Base-by-base conservation (phyloP, 2,797 vertebrate genomes). In the Champsocephalus esox region DNA sequence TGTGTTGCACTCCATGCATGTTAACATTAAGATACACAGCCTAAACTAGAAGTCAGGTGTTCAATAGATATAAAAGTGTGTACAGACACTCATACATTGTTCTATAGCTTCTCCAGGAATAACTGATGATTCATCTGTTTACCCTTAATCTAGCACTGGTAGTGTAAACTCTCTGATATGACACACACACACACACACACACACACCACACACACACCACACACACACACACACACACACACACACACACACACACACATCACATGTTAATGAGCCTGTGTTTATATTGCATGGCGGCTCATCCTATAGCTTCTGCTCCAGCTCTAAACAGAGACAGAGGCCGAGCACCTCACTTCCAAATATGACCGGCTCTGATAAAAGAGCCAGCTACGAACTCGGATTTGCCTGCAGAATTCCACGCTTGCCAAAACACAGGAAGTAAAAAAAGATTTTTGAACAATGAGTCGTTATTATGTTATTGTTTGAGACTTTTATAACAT, bases 281-380 rank as follows among this genome's bases (percentile, higher is more conserved):
- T 85, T 87, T 82, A 84, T 71, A 14, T 43, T 70, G 48, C n/a
- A 24, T 38, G 44, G 55, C 21, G 56, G 48, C 48, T 81, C 55
- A 44, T 81, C 66, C 66, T 73, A 67, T 77, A 71, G 66, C 56
- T 61, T 70, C 12, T 21, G 17, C 28, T 54, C 13, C 10, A 34
- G 69, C 63, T 80, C 28, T 70, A 73, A 82, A 79, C 59, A 79
- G 21, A 73, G 60, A 17, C 38, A 11, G 19, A 77, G 17, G 34
- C 48, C 3, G 21, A 70, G 11, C 41, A 28, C 57, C 57, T 65
- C 38, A 34, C 60, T 76, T 70, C 68, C 60, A 83, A 69, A 87
- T 83, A 67, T 80, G 57, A 83, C 60, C 73, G 1, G 5, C 21
- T 64, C 59, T 44, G 48, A 72, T 59, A 73, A 74, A 43, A 69